Evolutionary conservation across 1,140 invertebrate genomes (phyloP).

Genomic region (Rhyacophila brunnea): DNA sequence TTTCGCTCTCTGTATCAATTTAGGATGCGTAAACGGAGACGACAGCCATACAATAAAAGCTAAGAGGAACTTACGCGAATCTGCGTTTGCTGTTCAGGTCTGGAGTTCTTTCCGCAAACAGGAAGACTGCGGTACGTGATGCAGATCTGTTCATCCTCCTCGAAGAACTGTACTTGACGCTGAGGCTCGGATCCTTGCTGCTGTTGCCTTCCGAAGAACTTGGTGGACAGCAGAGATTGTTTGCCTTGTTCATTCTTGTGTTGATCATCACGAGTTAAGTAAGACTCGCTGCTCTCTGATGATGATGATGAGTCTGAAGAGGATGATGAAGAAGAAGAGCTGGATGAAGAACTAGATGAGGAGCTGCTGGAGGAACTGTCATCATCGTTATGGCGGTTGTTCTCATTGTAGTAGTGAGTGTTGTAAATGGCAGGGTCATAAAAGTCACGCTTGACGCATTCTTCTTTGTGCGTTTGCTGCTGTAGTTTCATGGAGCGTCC

Average conservation of each 20-base stretch:
- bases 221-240: neutral
- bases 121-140: conserved; percentile 55
- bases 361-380: conserved; percentile 37
- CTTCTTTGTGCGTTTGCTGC: conserved; percentile 41
- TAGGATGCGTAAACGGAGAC: too few relatives aligned
- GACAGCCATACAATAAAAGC: too few relatives aligned
- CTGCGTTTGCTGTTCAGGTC: conserved; percentile 14
- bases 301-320: too few relatives aligned
- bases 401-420: conserved; percentile 7
- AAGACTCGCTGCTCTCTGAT: neutral
- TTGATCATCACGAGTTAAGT: neutral
- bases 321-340: neutral
- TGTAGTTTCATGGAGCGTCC: conserved; percentile 42
- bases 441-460: conserved; percentile 39
- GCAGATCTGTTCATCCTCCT: conserved; percentile 54
- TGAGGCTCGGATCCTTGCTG: conserved; percentile 38
- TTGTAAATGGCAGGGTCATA: conserved; percentile 49
- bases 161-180: conserved; percentile 53
- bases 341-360: conserved; percentile 14
- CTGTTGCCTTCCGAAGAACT: neutral
- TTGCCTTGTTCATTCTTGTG: conserved; percentile 7
- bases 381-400: conserved; percentile 23
- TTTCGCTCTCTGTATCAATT: too few relatives aligned
- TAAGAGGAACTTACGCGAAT: conserved; percentile 9
- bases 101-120: conserved; percentile 49